phyloP scores from a whole-genome alignment of 2,113 vertebrate genomes.

The Hassar affinis region DNA sequence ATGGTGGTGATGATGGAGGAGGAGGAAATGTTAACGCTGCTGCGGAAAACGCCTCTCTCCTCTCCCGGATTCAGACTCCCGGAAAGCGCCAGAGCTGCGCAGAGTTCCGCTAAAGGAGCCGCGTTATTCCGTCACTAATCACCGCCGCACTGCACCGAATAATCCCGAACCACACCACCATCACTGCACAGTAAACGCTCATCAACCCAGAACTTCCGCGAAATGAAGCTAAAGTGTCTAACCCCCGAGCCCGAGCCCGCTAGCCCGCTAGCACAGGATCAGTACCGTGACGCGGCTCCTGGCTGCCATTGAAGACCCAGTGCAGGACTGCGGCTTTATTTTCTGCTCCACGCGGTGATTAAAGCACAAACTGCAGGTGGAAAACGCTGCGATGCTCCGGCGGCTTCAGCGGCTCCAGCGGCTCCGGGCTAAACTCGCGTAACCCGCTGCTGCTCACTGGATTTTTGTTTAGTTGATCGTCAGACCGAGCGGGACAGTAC shows the following conservation, averaged over 20 bases:
- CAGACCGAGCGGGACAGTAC: background rate
- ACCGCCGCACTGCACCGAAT: background rate
- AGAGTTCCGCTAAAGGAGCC: background rate
- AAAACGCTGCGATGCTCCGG: background rate
- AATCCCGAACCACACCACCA: background rate
- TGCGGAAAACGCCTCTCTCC: background rate
- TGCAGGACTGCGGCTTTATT: background rate
- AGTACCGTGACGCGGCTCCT: slow-evolving; percentile 22
- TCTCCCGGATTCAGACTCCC: background rate
- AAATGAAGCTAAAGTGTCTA: background rate
- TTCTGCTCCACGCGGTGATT: background rate
- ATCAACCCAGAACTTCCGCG: background rate
- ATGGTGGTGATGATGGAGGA: no score
- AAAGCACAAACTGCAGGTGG: background rate
- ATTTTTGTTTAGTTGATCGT: background rate
- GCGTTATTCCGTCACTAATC: background rate
- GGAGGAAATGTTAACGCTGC: background rate
- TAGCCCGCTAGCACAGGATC: background rate
- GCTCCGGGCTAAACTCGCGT: background rate
- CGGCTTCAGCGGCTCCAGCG: background rate
- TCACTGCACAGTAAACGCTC: background rate
- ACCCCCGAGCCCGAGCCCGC: no score
- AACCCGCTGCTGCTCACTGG: background rate
- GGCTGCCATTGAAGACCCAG: slow-evolving; percentile 23
- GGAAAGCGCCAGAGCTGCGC: background rate